phyloP scores from a whole-genome alignment of 2,113 vertebrate genomes.

The Oxyruncus cristatus region DNA sequence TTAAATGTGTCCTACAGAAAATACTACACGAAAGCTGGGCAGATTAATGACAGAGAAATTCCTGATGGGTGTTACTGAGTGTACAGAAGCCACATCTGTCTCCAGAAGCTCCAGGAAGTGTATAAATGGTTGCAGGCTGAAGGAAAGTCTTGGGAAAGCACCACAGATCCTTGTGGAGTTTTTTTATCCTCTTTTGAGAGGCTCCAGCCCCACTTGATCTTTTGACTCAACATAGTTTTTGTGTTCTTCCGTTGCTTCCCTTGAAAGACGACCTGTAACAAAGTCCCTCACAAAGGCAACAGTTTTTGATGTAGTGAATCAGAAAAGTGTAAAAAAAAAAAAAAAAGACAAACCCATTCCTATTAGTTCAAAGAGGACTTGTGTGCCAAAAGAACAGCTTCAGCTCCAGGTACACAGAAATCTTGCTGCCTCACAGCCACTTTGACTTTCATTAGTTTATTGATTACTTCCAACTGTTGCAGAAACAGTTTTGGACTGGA shows the following conservation, averaged over 20 bases:
- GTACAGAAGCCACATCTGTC: not conserved
- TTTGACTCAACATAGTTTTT: not conserved
- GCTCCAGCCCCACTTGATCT: not conserved
- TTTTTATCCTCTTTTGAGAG: not conserved
- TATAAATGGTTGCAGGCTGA: not conserved
- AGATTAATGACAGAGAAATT: not conserved
- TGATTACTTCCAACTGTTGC: slow-evolving; percentile 39
- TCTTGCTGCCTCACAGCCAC: not conserved
- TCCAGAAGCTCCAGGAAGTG: not conserved
- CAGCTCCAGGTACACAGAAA: not conserved
- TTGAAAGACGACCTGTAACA: not conserved
- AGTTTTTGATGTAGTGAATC: not conserved
- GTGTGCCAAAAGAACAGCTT: slow-evolving; percentile 2
- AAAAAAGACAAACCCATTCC: not conserved
- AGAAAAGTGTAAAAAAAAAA: slow-evolving; percentile 4
- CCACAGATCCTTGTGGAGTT: not conserved
- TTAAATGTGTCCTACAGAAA: not conserved
- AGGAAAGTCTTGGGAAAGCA: not conserved
- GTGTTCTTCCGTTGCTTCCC: not conserved
- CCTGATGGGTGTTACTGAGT: fast-evolving
- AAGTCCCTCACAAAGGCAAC: not conserved
- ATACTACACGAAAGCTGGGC: not conserved
- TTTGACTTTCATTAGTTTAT: slow-evolving; percentile 42
- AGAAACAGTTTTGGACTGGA: not conserved
- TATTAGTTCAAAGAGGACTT: slow-evolving; percentile 3